Conservation (phyloP, 1,140 invertebrate species). For the honey bee (Apis mellifera) region DNA sequence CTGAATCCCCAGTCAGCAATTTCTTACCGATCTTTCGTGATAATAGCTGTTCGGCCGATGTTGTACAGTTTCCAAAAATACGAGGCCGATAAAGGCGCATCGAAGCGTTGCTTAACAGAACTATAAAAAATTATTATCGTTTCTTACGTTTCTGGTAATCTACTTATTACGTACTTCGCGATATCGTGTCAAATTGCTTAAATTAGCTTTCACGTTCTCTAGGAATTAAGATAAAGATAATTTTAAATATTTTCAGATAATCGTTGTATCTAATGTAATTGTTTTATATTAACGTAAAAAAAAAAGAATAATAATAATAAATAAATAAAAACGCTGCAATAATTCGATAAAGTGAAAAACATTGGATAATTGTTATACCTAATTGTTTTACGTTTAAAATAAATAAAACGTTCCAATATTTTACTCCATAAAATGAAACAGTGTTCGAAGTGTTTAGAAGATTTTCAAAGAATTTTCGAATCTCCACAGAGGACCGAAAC, state of each 20-base stretch:
- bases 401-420: too few relatives aligned
- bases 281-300: neutral
- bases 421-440: too few relatives aligned
- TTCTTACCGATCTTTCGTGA: too few relatives aligned
- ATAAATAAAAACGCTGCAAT: too few relatives aligned
- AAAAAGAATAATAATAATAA: too few relatives aligned
- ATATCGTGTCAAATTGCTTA: neutral
- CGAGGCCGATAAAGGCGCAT: neutral
- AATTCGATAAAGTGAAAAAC: too few relatives aligned
- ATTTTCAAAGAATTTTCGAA: constrained; percentile 10
- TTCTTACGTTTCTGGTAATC: constrained; percentile 4
- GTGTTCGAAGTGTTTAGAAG: neutral
- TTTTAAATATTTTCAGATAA: neutral
- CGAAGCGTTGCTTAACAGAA: neutral
- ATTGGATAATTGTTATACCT: too few relatives aligned
- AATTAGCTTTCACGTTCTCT: neutral
- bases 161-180: neutral
- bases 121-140: constrained; percentile 10
- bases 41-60: too few relatives aligned
- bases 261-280: neutral
- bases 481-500: neutral
- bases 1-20: neutral
- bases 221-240: neutral
- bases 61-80: neutral
- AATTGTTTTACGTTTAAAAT: too few relatives aligned